Percentiles rank a stretch among this genome's conserved stretches.
Evolutionary conservation across 2,888 invertebrate species (phyloP).

Genomic region (Gisinianus flammeolus): DNA sequence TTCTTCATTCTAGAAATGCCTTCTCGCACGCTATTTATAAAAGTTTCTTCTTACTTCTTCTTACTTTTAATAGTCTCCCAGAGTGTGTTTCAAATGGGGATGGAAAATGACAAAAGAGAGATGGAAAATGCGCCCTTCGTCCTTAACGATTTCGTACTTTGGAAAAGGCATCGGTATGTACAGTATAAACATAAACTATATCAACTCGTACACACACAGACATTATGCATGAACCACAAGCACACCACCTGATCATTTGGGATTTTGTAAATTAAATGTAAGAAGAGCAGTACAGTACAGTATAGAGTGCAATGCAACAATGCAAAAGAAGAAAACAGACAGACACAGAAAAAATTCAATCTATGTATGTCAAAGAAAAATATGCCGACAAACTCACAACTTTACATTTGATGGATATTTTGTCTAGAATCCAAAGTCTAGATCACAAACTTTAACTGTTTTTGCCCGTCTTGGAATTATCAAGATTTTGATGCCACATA

Average conservation of each 20-base stretch:
- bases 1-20: conserved; percentile 24
- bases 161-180: no score
- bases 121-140: no score
- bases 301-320: not conserved
- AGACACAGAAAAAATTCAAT: not conserved
- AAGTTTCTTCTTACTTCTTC: not conserved
- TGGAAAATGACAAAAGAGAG: no score
- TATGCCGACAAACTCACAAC: not conserved
- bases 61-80: not conserved
- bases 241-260: not conserved
- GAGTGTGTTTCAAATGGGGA: not conserved
- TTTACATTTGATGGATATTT: not conserved
- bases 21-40: conserved; percentile 28
- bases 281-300: not conserved
- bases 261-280: not conserved
- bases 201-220: not conserved
- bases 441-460: not conserved
- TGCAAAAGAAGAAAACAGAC: not conserved
- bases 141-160: not conserved
- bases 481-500: not conserved
- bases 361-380: not conserved
- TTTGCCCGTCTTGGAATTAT: not conserved
- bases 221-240: not conserved
- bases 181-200: not conserved
- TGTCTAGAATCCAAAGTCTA: no score